Conservation (phyloP, 1,140 invertebrate species). For the Zaprionus kolodkinae region DNA sequence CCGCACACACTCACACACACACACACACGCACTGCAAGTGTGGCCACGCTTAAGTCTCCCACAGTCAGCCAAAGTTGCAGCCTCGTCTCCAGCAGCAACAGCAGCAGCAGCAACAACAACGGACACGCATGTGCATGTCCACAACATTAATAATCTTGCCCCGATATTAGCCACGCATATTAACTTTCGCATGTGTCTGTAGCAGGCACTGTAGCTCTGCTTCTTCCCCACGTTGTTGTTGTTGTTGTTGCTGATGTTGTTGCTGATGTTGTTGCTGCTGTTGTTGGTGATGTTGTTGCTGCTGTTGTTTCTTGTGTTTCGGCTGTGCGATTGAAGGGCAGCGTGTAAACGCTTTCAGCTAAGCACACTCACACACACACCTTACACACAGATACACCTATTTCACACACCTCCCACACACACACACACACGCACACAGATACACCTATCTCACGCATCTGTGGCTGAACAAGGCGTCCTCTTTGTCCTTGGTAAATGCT, state of each 20-base stretch:
- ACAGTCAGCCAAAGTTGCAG: background rate
- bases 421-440: background rate
- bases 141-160: conserved; percentile 73
- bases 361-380: conserved; percentile 3
- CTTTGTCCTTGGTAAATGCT: background rate
- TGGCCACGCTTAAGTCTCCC: conserved; percentile 20
- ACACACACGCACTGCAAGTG: conserved; percentile 9
- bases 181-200: conserved; percentile 60
- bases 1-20: background rate
- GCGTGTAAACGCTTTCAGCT: conserved; percentile 30
- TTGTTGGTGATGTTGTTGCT: conserved; percentile 19
- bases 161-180: conserved; percentile 78
- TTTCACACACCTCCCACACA: background rate
- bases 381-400: background rate
- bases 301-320: conserved; percentile 27
- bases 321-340: conserved; percentile 30
- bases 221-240: conserved; percentile 10
- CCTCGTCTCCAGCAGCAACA: background rate
- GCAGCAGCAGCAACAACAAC: conserved; percentile 8
- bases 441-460: background rate
- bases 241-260: background rate
- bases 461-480: background rate
- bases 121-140: conserved; percentile 63
- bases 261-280: too few species aligned
- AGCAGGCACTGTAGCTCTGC: background rate